phyloP scores from a whole-genome alignment of 2,797 vertebrate genomes.

The Tokudaia muenninki region DNA sequence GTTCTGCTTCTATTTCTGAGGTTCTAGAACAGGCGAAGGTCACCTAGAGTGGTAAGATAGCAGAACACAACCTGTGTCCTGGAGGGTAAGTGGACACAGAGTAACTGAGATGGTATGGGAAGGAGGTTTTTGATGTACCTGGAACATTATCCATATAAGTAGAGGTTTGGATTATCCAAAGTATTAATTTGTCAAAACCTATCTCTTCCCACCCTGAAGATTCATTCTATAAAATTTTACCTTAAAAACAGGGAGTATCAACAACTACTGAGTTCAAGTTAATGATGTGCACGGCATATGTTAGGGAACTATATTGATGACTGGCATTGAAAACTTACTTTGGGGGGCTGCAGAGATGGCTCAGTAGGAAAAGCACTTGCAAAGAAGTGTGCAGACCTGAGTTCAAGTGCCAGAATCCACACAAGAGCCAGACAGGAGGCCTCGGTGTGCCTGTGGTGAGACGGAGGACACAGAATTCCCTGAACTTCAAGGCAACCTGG shows the following conservation, averaged over 20 bases:
- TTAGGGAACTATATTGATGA: neutral
- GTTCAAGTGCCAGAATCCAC: neutral
- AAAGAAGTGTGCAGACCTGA: neutral
- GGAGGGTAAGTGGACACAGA: neutral
- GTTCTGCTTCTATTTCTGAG: neutral
- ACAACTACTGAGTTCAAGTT: neutral
- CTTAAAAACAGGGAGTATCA: neutral
- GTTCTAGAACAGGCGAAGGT: neutral
- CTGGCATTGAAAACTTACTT: neutral
- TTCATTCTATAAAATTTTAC: neutral
- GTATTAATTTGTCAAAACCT: slow-evolving; percentile 1
- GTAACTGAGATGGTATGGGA: neutral
- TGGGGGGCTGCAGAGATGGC: neutral
- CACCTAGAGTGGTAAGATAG: neutral
- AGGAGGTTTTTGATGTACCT: neutral
- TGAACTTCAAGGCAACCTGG: neutral
- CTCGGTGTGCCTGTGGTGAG: neutral
- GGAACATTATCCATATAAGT: neutral
- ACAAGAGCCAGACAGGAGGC: neutral
- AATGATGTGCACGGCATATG: neutral
- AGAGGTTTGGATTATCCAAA: neutral
- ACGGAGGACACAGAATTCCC: neutral
- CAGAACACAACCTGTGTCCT: neutral
- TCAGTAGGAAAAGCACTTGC: neutral
- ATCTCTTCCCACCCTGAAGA: neutral